Evolutionary conservation across 2,113 vertebrate genomes (phyloP).

Genomic region (Toxostoma redivivum): DNA sequence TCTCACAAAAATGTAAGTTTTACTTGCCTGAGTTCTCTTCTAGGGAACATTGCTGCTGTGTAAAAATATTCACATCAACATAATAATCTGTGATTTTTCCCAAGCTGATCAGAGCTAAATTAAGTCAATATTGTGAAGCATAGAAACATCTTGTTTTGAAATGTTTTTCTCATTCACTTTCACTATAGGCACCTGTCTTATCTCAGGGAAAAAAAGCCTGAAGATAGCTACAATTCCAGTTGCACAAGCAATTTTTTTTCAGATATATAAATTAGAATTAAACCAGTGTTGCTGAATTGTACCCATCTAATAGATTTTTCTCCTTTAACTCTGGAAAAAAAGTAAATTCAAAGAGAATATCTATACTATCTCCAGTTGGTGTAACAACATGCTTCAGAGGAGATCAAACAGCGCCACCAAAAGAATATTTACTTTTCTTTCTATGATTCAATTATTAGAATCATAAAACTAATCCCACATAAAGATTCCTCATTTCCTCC

Average conservation of each 20-base stretch:
- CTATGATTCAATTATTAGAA: not conserved
- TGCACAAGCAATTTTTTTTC: not conserved
- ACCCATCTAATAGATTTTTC: not conserved
- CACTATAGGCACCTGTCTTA: not conserved
- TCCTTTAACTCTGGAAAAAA: not conserved
- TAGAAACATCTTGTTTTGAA: not conserved
- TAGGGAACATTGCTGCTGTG: not conserved
- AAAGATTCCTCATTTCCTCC: not conserved
- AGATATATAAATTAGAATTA: not conserved
- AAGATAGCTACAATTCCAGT: not conserved
- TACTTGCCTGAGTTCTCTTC: not conserved
- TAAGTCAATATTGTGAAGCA: slow-evolving; percentile 2
- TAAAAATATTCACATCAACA: slow-evolving; percentile 29
- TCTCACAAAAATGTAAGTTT: not conserved
- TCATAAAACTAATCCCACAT: not conserved
- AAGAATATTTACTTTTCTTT: not conserved
- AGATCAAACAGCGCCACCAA: not conserved
- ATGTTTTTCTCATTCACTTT: not conserved
- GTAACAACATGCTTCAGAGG: not conserved
- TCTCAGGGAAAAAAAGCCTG: not conserved
- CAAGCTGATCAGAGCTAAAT: slow-evolving; percentile 14
- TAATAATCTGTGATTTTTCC: slow-evolving; percentile 25
- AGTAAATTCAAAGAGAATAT: not conserved
- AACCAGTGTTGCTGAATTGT: not conserved
- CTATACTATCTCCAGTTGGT: not conserved